Percentiles rank a stretch among this genome's conserved stretches.
phyloP scores from a whole-genome alignment of 2,113 vertebrate genomes.

The Phrynosoma blainvillii region DNA sequence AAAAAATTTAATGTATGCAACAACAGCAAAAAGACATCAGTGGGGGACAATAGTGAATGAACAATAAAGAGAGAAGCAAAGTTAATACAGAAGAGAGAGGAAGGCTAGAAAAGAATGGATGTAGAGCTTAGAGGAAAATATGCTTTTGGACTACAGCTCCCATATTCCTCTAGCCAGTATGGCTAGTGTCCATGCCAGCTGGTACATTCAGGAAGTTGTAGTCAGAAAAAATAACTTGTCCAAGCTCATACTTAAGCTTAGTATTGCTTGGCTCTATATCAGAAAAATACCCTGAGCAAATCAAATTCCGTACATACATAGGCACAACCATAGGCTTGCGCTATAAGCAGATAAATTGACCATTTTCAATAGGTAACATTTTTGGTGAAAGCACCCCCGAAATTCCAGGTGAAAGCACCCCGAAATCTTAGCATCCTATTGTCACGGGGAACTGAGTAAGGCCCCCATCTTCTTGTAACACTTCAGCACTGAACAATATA shows the following conservation, averaged over 20 bases:
- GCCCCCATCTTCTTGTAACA: slow-evolving; percentile 1
- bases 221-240: no score
- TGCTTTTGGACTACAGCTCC: no score
- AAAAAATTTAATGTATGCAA: no score
- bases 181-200: no score
- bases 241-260: neutral
- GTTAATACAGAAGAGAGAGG: neutral
- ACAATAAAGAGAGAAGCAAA: no score
- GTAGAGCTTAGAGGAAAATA: neutral
- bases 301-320: neutral
- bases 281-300: neutral
- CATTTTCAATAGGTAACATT: neutral
- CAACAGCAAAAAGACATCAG: neutral
- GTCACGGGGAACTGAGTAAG: neutral
- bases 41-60: neutral
- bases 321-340: neutral
- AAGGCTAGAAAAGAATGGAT: neutral
- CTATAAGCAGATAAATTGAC: neutral
- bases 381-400: neutral
- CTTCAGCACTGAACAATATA: slow-evolving; percentile 5
- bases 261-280: neutral
- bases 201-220: no score
- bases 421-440: rapidly evolving
- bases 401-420: neutral
- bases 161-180: no score